phyloP scores from a whole-genome alignment of 1,140 invertebrate genomes.

The Holcopasites calliopsidis region DNA sequence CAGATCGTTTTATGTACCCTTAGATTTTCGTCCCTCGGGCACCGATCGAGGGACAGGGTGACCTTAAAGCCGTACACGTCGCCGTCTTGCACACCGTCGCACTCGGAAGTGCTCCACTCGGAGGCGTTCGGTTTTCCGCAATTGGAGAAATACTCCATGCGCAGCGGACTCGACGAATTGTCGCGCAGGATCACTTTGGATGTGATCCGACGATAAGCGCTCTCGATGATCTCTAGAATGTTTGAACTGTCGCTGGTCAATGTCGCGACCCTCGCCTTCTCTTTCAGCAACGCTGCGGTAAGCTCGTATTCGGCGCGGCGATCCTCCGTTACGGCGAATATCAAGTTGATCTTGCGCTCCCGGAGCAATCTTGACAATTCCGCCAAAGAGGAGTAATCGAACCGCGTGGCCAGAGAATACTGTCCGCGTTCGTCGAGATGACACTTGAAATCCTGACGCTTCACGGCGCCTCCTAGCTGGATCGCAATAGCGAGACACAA shows the following conservation, averaged over 20 bases:
- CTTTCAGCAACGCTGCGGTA: conserved; percentile 52
- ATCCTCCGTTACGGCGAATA: conserved; percentile 66
- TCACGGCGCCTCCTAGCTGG: conserved; percentile 61
- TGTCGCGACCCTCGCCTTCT: conserved; percentile 62
- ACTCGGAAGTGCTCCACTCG: conserved; percentile 48
- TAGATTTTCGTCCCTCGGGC: conserved; percentile 59
- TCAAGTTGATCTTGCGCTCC: conserved; percentile 61
- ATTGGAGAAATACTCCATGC: conserved; percentile 58
- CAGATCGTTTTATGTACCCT: conserved; percentile 43
- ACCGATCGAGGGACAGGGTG: conserved; percentile 55
- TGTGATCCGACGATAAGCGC: conserved; percentile 62
- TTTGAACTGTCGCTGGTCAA: conserved; percentile 65
- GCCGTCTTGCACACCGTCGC: conserved; percentile 58
- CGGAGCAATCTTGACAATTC: conserved; percentile 62
- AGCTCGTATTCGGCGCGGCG: conserved; percentile 57
- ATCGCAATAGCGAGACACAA: not conserved
- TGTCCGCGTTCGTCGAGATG: conserved; percentile 58
- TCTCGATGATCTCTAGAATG: conserved; percentile 66
- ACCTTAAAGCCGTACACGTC: conserved; percentile 61
- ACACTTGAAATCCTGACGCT: conserved; percentile 63
- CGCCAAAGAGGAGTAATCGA: conserved; percentile 66
- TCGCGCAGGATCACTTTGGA: conserved; percentile 62
- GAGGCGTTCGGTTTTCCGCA: conserved; percentile 29
- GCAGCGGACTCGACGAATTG: conserved; percentile 54
- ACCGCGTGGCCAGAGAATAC: conserved; percentile 55